Conservation (phyloP, 1,140 invertebrate species). For the Scaptomyza hsui region DNA sequence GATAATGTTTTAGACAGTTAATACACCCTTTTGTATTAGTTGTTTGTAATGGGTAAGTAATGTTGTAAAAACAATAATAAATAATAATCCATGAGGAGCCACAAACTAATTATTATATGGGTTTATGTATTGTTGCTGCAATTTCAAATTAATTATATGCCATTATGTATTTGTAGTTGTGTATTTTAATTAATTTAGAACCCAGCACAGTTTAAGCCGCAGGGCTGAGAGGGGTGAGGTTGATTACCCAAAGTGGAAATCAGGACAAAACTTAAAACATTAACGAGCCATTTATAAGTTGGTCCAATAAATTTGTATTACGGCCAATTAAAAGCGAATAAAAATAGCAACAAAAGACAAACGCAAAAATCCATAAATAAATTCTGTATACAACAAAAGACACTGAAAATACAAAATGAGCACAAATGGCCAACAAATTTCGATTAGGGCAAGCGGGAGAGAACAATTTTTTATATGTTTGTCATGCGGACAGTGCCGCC, state of each 20-base stretch:
- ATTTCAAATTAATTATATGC: slow-evolving; percentile 56
- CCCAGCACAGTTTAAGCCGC: not conserved
- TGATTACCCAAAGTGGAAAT: slow-evolving; percentile 35
- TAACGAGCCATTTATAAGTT: slow-evolving; percentile 81
- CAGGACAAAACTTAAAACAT: slow-evolving; percentile 64
- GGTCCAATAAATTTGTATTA: slow-evolving; percentile 76
- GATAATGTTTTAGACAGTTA: no score
- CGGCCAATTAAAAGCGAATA: slow-evolving; percentile 81
- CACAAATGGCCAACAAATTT: slow-evolving; percentile 80
- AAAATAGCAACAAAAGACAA: slow-evolving; percentile 62
- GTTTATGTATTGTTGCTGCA: slow-evolving; percentile 25
- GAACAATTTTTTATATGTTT: slow-evolving; percentile 54
- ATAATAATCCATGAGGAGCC: slow-evolving; percentile 34
- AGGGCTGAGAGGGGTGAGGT: not conserved
- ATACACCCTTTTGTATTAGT: no score
- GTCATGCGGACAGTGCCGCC: slow-evolving; percentile 33
- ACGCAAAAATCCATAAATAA: slow-evolving; percentile 45
- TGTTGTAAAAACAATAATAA: slow-evolving; percentile 10
- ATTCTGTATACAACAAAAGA: slow-evolving; percentile 21
- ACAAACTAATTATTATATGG: slow-evolving; percentile 28
- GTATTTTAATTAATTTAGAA: slow-evolving; percentile 37
- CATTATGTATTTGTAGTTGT: slow-evolving; percentile 15
- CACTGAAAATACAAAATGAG: slow-evolving; percentile 46
- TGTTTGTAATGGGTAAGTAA: not conserved
- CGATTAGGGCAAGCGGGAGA: slow-evolving; percentile 68